phyloP scores from a whole-genome alignment of 1,140 invertebrate genomes.

The Ladona fulva region DNA sequence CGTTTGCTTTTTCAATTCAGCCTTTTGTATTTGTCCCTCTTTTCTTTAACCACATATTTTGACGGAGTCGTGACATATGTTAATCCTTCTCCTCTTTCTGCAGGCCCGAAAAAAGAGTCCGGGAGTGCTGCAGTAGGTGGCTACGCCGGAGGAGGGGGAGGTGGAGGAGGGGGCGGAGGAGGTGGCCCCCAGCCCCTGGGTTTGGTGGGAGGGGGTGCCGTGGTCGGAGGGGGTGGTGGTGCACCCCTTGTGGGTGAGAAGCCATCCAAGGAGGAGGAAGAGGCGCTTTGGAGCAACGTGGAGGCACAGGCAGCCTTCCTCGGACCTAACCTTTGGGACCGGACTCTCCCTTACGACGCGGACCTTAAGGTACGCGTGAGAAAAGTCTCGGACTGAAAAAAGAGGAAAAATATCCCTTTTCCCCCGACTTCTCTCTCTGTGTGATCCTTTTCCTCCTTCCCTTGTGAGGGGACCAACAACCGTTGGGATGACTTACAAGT shows the following conservation, averaged over 20 bases:
- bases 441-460: too few species aligned
- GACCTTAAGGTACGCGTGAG: constrained; percentile 71
- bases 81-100: neutral
- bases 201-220: neutral
- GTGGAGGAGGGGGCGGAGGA: neutral
- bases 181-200: neutral
- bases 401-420: too few species aligned
- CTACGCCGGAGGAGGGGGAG: neutral
- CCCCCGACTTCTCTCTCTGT: too few species aligned
- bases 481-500: too few species aligned
- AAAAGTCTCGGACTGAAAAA: too few species aligned
- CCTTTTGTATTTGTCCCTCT: too few species aligned
- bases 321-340: constrained; percentile 90
- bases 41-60: too few species aligned
- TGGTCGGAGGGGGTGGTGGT: neutral
- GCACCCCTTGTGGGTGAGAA: neutral
- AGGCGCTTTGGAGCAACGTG: constrained; percentile 70
- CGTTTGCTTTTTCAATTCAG: too few species aligned
- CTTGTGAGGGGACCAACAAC: too few species aligned
- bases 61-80: too few species aligned
- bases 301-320: constrained; percentile 88
- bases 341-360: constrained; percentile 77
- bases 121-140: neutral
- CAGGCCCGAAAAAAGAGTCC: neutral
- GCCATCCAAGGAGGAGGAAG: constrained; percentile 62